A percentile compares a stretch with the other conserved stretches of the same genome.
Conservation (phyloP, 2,797 vertebrate genomes). For the Acestrorhynchus altus region DNA sequence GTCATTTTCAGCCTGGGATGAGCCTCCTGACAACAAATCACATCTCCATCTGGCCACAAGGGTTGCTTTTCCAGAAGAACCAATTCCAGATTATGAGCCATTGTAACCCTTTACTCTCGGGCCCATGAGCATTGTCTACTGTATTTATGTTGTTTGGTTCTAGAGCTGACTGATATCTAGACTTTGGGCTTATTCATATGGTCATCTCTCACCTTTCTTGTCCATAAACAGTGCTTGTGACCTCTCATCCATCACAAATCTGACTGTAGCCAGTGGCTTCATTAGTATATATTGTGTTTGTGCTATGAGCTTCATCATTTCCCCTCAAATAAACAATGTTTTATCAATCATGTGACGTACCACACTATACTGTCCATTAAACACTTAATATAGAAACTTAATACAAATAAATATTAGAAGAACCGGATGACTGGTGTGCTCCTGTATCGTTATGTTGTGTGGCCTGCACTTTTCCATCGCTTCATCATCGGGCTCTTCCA, state of each 20-base stretch:
- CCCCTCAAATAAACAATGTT: slow-evolving; percentile 30
- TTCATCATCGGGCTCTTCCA: neutral
- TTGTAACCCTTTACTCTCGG: neutral
- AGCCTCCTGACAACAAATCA: neutral
- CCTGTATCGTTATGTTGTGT: neutral
- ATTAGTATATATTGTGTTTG: slow-evolving; percentile 59
- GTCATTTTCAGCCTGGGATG: neutral
- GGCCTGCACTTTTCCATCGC: neutral
- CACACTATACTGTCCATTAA: slow-evolving; percentile 34
- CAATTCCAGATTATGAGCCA: neutral
- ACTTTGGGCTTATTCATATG: neutral
- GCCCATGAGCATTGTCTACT: neutral
- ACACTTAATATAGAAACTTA: slow-evolving; percentile 42
- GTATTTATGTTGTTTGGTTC: slow-evolving; percentile 6
- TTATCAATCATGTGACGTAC: slow-evolving; percentile 20
- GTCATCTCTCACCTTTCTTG: slow-evolving; percentile 13
- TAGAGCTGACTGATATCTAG: neutral
- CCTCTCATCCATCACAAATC: neutral
- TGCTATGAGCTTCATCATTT: slow-evolving; percentile 50
- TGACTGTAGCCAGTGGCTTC: slow-evolving; percentile 29
- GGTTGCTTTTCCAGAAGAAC: neutral
- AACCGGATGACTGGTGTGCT: slow-evolving; percentile 28
- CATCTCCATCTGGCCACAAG: neutral
- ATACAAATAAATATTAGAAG: slow-evolving; percentile 61
- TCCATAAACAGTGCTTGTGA: slow-evolving; percentile 17